Base-by-base conservation (phyloP, 2,797 vertebrate genomes). In the Paratrypauchen microcephalus region DNA sequence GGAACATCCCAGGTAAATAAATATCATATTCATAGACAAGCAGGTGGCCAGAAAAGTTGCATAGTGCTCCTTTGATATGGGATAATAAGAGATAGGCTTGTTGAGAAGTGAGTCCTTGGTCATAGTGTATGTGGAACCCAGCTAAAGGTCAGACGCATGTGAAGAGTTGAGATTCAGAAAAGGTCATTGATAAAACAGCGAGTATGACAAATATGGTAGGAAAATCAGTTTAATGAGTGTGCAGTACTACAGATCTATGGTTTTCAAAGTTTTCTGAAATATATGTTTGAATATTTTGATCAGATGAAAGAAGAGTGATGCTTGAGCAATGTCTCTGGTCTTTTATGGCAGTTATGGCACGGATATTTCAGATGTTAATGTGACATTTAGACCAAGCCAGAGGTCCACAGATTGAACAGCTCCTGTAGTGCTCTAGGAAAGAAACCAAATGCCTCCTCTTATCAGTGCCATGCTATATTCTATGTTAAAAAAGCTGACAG, bases 71-170 rank as follows among this genome's bases (percentile, higher is more conserved):
- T 19, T 12, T 32, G 63, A 68, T 77, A 69, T 65, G 47, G 74
- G 83, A 55, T 77, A 55, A 80, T 74, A 59, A 78, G 66, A 68
- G 65, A 75, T 64, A 65, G 69, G 72, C 75, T 84, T 78, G 73
- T 24, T 45, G 67, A 78, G 68, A 84, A 83, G 71, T 72, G 72
- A 16, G 28, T 86, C 80, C 84, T 83, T 72, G 77, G 77, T 76
- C 68, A 57, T 30, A 74, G 77, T 26, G 58, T 47, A n/a, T 76
- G 76, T 50, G 4, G 72, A 66, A 85, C 69, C 67, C 60, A 71
- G 66, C 55, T 73, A 93, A 93, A 93, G 91, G 91, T 91, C 91
- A 92, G 66, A 69, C 30, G 69, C 80, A 76, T 86, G 86, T 77
- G 60, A 77, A 89, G 72, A 69, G 79, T 73, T 83, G 79, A 79